phyloP scores from a whole-genome alignment of 2,888 invertebrate species.

The Melinopterus prodromus region DNA sequence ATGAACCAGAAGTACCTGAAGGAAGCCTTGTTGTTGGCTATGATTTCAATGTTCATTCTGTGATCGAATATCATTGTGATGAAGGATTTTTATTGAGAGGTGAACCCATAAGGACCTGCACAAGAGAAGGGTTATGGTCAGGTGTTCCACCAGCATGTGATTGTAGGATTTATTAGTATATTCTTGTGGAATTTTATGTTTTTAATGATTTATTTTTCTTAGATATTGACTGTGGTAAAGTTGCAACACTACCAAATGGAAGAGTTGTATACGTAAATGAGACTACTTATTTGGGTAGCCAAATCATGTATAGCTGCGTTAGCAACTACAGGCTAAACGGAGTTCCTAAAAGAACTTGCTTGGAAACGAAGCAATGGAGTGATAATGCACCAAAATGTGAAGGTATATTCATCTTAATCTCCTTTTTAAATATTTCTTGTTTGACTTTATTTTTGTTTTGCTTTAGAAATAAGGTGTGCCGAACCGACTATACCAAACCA shows the following conservation, averaged over 20 bases:
- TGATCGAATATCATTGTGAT: constrained; percentile 89
- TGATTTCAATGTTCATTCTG: constrained; percentile 88
- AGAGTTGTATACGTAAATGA: constrained; percentile 77
- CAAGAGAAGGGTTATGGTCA: constrained; percentile 79
- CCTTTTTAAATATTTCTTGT: constrained; percentile 19
- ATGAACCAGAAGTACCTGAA: constrained; percentile 84
- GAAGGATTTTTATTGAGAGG: constrained; percentile 83
- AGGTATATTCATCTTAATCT: constrained; percentile 66
- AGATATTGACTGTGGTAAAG: constrained; percentile 91
- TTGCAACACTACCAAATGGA: constrained; percentile 81
- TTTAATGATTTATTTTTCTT: constrained; percentile 39
- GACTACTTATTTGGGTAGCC: constrained; percentile 82
- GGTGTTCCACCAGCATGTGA: constrained; percentile 83
- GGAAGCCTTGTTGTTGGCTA: constrained; percentile 90
- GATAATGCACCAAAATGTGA: constrained; percentile 87
- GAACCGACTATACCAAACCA: constrained; percentile 85
- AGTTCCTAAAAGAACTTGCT: constrained; percentile 74
- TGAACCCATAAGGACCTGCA: constrained; percentile 74
- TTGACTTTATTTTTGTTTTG: constrained; percentile 40
- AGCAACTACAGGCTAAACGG: constrained; percentile 83
- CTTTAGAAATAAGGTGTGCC: constrained; percentile 83
- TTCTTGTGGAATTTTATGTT: background rate
- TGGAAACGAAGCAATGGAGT: constrained; percentile 83
- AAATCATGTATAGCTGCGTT: constrained; percentile 81
- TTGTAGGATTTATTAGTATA: constrained; percentile 68